Evolutionary conservation across 2,113 vertebrate genomes (phyloP).

Genomic region (Eurystomus gularis): DNA sequence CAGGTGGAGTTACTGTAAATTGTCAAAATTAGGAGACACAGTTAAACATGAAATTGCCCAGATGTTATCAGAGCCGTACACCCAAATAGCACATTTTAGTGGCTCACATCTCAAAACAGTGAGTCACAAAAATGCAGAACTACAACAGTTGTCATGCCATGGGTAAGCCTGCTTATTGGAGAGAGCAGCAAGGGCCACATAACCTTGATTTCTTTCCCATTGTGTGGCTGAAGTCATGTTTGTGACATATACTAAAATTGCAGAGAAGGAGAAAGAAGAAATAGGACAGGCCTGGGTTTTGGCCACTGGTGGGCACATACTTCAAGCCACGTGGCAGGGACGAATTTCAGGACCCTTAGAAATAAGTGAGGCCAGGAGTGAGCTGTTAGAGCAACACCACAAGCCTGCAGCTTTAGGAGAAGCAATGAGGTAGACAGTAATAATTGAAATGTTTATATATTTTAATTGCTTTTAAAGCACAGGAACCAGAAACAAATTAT

Average conservation of each 20-base stretch:
- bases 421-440: neutral
- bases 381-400: neutral
- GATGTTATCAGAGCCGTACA: neutral
- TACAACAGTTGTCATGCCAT: neutral
- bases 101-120: neutral
- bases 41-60: neutral
- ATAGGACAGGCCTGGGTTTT: neutral
- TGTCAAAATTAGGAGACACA: neutral
- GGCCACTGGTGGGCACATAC: neutral
- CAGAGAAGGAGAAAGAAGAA: neutral
- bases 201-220: neutral
- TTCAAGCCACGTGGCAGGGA: neutral
- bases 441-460: neutral
- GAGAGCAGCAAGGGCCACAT: neutral
- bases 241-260: accelerated
- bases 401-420: neutral
- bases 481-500: neutral
- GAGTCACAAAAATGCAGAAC: neutral
- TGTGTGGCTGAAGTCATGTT: neutral
- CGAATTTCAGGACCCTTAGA: neutral
- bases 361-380: neutral
- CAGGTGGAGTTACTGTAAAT: neutral
- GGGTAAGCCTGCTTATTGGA: neutral
- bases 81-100: neutral
- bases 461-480: neutral